Conservation (phyloP, 2,888 invertebrate genomes). For the Parasteatoda lunata region DNA sequence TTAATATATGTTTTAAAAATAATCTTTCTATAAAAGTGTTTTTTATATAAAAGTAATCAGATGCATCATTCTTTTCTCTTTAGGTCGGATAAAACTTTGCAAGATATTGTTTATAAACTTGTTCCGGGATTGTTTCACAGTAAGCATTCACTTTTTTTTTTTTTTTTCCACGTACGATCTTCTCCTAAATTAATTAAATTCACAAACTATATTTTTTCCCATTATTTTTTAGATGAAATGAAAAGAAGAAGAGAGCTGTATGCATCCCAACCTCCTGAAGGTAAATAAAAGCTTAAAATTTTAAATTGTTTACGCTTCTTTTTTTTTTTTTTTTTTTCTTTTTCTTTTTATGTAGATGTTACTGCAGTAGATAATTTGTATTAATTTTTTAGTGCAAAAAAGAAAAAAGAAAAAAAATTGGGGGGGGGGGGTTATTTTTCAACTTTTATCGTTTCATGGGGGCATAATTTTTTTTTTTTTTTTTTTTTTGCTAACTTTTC, state of each 20-base stretch:
- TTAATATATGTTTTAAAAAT: too few species aligned
- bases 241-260: slow-evolving; percentile 89
- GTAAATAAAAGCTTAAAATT: slow-evolving; percentile 23
- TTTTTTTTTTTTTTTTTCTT: too few species aligned
- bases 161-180: neutral
- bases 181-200: neutral
- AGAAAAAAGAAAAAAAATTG: too few species aligned
- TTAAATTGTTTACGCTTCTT: neutral
- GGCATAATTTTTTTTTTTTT: too few species aligned
- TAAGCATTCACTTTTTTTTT: slow-evolving; percentile 75
- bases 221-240: slow-evolving; percentile 83
- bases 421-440: too few species aligned
- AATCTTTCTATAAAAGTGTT: too few species aligned
- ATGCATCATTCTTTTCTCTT: slow-evolving; percentile 1
- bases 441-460: too few species aligned
- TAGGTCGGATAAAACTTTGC: slow-evolving; percentile 79
- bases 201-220: neutral
- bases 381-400: too few species aligned
- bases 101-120: slow-evolving; percentile 96
- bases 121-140: slow-evolving; percentile 93
- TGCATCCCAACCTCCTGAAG: slow-evolving; percentile 74
- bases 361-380: too few species aligned
- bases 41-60: too few species aligned
- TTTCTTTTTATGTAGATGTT: too few species aligned
- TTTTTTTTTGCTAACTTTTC: too few species aligned